Percentiles rank a stretch among this genome's conserved stretches.
phyloP scores from a whole-genome alignment of 2,113 vertebrate genomes.

The Triplophysa dalaica region DNA sequence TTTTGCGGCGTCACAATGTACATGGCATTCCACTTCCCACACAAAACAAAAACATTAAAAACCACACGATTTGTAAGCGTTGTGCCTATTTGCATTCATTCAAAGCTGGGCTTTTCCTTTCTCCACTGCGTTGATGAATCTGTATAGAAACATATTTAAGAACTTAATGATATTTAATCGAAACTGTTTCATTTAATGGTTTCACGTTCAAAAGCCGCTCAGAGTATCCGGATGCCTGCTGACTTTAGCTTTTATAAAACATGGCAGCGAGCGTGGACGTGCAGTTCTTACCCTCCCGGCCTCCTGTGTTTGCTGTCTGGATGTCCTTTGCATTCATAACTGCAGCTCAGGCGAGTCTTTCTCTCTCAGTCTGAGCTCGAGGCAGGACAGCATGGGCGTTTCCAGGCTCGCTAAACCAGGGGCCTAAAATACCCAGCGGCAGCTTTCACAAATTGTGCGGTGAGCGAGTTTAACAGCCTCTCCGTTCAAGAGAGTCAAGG shows the following conservation, averaged over 20 bases:
- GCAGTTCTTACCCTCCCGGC: conserved; percentile 30
- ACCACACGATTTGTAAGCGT: not conserved
- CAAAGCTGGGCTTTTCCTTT: not conserved
- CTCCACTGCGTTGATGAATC: too few species aligned
- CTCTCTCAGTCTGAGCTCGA: conserved; percentile 35
- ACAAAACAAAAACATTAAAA: not conserved
- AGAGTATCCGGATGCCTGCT: not conserved
- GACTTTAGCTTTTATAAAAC: not conserved
- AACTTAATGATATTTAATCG: not conserved
- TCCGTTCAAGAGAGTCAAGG: conserved; percentile 32
- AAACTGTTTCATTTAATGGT: not conserved
- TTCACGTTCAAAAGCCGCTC: not conserved
- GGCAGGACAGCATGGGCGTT: conserved; percentile 45
- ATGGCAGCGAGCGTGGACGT: not conserved
- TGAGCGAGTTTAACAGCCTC: conserved; percentile 45
- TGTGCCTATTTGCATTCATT: not conserved
- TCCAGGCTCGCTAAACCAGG: conserved; percentile 25
- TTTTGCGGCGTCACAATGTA: not conserved
- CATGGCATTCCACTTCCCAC: not conserved
- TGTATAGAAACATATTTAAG: too few species aligned
- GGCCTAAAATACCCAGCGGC: conserved; percentile 52
- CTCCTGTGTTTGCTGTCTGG: conserved; percentile 5
- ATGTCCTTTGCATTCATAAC: conserved; percentile 35
- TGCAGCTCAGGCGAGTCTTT: conserved; percentile 33
- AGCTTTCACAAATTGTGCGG: conserved; percentile 41